Evolutionary conservation across 2,888 invertebrate species (phyloP), one percentile per base, ranked within the genome.

Genomic region (Cheilosia grossa): DNA sequence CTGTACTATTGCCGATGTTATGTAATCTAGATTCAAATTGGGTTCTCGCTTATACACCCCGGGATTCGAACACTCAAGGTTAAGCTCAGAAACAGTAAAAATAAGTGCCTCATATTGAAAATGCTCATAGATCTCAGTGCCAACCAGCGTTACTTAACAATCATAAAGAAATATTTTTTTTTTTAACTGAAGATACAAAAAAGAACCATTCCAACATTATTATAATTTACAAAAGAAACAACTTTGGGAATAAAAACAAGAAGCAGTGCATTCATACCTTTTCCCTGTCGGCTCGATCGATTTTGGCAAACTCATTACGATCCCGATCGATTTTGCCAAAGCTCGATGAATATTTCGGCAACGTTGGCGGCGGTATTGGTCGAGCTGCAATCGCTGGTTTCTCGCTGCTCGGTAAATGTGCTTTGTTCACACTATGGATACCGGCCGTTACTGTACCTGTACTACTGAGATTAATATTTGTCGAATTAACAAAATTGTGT

Each of bases 341-440:
- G 88, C 96, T 95, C 75, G 95, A 94, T 89, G 96, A 95, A 91
- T 96, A 96, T 91, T 96, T 96, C 47, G 96, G 96, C 88, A 96
- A 92, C 64, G 96, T 96, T 69, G 96, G 96, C 81, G 96, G 96
- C 88, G 96, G 96, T 88, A 95, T 95, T 72, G 96, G 95, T 88
- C 95, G 93, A 87, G 94, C 94, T 58, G 89, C 89, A 88, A 94
- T 93, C 27, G 89, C 89, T 54, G 89, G 89, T 75, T 89, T 89
- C 78, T 89, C 89, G 78, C 86, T 88, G 51, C 53, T 64, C 58
- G 82, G 79, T 58, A 87, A 49, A 59, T 88, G 88, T 13, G 88
- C 87, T 87, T 89, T 89, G 66, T 89, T 89, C 59, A 89, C 88
- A 87, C 89, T 88, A 78, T 89, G 89, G 61, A 89, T 89, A 61